Percentiles rank a stretch among this genome's conserved stretches.
These are phyloP conservation scores for Brachylomia viminalis DNA, from an alignment of 2,888 invertebrate genomes.

Conservation along the genomic window DNA sequence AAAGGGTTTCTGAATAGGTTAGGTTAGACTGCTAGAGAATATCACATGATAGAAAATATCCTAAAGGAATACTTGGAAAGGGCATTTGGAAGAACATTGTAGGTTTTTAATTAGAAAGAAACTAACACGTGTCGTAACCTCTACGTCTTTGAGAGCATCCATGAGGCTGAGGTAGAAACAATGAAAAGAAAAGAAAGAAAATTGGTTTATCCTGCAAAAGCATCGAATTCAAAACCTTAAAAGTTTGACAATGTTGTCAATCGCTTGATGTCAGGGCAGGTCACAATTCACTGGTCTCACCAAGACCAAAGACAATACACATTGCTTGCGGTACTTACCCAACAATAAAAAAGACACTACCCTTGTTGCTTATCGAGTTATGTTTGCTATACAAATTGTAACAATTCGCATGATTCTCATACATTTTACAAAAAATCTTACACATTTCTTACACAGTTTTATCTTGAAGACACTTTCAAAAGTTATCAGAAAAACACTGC, in stretches of 20 bases:
- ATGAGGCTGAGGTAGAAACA: background rate
- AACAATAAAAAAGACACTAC: background rate
- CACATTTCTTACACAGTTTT: background rate
- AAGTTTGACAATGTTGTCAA: background rate
- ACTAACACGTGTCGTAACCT: background rate
- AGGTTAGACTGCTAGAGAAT: too few species aligned
- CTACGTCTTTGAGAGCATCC: background rate
- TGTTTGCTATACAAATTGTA: background rate
- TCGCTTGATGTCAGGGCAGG: background rate
- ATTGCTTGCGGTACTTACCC: background rate
- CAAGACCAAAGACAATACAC: background rate
- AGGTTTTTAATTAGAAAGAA: background rate
- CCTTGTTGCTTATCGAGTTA: background rate
- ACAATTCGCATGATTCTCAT: background rate
- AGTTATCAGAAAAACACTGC: background rate
- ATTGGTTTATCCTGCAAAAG: background rate
- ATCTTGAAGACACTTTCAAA: background rate
- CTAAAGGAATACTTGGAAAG: too few species aligned
- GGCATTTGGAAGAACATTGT: background rate
- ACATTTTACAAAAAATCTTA: background rate
- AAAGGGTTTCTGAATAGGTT: too few species aligned
- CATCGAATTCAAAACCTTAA: background rate
- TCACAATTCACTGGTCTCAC: background rate
- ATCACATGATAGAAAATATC: background rate
- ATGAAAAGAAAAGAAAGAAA: background rate